Conservation (phyloP, 2,888 invertebrate species). For the Coenonympha arcania region DNA sequence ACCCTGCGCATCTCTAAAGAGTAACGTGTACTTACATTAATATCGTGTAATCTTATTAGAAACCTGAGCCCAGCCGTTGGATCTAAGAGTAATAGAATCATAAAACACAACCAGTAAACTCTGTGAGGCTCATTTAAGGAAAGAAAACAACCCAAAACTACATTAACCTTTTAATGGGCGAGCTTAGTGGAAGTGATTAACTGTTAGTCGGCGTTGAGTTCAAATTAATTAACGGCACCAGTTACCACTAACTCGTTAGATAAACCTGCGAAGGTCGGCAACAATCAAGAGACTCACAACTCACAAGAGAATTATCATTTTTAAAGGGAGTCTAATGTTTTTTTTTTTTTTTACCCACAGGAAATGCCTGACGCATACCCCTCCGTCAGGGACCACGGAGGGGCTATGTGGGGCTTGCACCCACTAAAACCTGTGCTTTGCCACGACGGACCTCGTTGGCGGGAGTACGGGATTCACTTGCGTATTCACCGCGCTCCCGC, state of each 20-base stretch:
- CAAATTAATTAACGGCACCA: neutral
- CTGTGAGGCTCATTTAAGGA: neutral
- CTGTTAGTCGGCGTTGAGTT: neutral
- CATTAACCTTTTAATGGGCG: neutral
- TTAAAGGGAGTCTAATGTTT: no score
- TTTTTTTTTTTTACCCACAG: no score
- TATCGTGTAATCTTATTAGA: neutral
- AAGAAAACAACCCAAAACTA: neutral
- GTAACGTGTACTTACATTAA: neutral
- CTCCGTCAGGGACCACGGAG: no score
- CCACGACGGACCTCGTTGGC: no score
- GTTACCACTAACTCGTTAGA: neutral
- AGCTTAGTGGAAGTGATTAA: neutral
- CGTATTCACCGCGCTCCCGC: no score
- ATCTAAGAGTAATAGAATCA: neutral
- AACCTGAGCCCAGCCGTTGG: neutral
- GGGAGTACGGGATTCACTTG: no score
- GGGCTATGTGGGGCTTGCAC: no score
- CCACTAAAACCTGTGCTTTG: no score
- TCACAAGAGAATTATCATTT: no score
- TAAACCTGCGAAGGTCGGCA: neutral
- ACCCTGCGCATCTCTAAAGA: neutral
- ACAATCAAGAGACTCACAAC: no score
- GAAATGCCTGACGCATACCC: no score
- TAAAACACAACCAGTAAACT: neutral